Conservation (phyloP, 2,888 invertebrate genomes). For the Reticulitermes lucifugus region DNA sequence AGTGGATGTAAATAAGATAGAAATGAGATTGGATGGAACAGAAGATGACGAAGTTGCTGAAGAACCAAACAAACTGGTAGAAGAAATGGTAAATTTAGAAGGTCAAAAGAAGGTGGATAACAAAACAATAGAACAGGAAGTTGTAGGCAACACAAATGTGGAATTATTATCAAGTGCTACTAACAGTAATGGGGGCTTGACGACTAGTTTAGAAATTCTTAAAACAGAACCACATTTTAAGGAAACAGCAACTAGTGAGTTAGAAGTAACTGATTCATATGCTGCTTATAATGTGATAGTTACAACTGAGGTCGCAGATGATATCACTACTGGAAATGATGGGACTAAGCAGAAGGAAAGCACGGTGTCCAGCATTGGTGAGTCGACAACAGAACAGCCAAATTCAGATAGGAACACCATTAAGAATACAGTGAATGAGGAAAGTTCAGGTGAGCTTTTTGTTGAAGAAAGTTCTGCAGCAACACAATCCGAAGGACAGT, state of each 20-base stretch:
- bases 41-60: neutral
- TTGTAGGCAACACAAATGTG: neutral
- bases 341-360: neutral
- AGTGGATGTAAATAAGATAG: neutral
- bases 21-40: neutral
- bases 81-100: neutral
- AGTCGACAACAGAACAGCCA: neutral
- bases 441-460: neutral
- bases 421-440: neutral
- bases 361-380: neutral
- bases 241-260: neutral
- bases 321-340: constrained; percentile 14
- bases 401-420: neutral
- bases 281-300: no score
- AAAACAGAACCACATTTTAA: neutral
- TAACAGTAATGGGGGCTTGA: neutral
- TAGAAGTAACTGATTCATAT: neutral
- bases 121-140: neutral
- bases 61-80: neutral
- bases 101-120: neutral
- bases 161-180: neutral
- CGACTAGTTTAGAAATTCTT: neutral
- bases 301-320: neutral
- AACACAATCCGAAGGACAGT: constrained; percentile 39
- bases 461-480: constrained; percentile 15